A percentile compares a stretch with the other conserved stretches of the same genome.
These are phyloP conservation scores for Notoglanidium macrostoma DNA, from an alignment of 2,797 vertebrate genomes.

Conservation along the genomic window DNA sequence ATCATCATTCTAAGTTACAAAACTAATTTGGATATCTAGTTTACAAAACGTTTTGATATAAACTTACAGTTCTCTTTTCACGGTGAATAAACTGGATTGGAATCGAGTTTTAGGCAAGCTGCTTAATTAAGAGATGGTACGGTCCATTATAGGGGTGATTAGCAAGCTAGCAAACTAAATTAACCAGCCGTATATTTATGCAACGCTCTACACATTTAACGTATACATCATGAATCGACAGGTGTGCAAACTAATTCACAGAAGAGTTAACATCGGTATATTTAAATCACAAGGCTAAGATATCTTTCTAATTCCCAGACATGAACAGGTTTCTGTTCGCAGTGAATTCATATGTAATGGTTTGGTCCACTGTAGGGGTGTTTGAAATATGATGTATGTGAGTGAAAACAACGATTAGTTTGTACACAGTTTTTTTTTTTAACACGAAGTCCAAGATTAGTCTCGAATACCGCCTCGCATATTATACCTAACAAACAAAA, in stretches of 20 bases:
- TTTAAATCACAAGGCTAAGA: background rate
- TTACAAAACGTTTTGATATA: background rate
- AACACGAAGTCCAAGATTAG: too few species aligned
- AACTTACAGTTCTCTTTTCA: background rate
- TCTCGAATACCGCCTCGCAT: too few species aligned
- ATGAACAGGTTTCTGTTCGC: background rate
- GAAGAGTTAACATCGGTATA: background rate
- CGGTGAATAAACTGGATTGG: background rate
- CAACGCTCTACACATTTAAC: background rate
- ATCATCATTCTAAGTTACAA: background rate
- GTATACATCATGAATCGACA: background rate
- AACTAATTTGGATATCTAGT: background rate
- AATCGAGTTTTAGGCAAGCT: background rate
- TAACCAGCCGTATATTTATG: background rate
- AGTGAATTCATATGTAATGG: too few species aligned
- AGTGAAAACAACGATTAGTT: too few species aligned
- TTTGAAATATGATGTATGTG: too few species aligned
- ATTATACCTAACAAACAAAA: background rate
- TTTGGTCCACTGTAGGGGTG: too few species aligned
- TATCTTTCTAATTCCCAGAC: background rate
- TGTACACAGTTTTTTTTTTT: background rate
- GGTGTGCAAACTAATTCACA: background rate
- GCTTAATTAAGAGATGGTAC: background rate
- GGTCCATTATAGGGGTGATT: background rate
- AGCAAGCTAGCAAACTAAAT: background rate